A percentile compares a stretch with the other conserved stretches of the same genome.
Evolutionary conservation across 1,140 invertebrate species (phyloP).

Genomic region (Trichonephila clavipes): DNA sequence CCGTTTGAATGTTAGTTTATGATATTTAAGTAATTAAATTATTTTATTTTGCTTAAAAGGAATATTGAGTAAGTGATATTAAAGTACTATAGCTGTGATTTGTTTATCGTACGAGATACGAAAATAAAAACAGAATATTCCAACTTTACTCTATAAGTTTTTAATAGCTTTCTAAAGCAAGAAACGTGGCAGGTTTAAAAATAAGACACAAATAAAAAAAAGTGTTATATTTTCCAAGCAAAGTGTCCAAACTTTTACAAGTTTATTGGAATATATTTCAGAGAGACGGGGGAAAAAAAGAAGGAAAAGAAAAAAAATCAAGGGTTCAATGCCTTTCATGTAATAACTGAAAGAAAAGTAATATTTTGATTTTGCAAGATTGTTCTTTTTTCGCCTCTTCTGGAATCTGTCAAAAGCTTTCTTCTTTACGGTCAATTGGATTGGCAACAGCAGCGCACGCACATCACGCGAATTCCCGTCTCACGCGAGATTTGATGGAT

Average conservation of each 20-base stretch:
- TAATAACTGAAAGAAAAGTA: background rate
- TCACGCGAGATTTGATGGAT: slow-evolving; percentile 73
- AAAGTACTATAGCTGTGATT: too few relatives aligned
- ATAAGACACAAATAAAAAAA: background rate
- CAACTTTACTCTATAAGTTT: too few relatives aligned
- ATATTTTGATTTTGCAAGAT: slow-evolving; percentile 25
- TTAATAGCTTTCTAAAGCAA: too few relatives aligned
- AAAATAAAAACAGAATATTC: too few relatives aligned
- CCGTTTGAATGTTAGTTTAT: too few relatives aligned
- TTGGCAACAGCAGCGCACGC: slow-evolving; percentile 66
- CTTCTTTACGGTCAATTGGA: slow-evolving; percentile 73
- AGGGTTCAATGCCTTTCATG: background rate
- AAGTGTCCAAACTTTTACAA: slow-evolving; percentile 22
- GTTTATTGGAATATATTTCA: slow-evolving; percentile 1
- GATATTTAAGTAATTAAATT: too few relatives aligned
- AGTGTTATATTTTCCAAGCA: background rate
- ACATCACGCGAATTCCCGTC: slow-evolving; percentile 68
- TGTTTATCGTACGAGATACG: too few relatives aligned
- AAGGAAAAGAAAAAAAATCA: background rate
- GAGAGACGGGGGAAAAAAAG: too few relatives aligned
- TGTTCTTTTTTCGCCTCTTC: slow-evolving; percentile 2
- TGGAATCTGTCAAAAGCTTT: slow-evolving; percentile 55
- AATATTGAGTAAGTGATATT: too few relatives aligned
- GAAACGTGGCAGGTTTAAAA: background rate
- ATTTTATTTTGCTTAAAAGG: too few relatives aligned